Evolutionary conservation across 1,140 invertebrate species (phyloP).

Genomic region (Brachionus angularis): DNA sequence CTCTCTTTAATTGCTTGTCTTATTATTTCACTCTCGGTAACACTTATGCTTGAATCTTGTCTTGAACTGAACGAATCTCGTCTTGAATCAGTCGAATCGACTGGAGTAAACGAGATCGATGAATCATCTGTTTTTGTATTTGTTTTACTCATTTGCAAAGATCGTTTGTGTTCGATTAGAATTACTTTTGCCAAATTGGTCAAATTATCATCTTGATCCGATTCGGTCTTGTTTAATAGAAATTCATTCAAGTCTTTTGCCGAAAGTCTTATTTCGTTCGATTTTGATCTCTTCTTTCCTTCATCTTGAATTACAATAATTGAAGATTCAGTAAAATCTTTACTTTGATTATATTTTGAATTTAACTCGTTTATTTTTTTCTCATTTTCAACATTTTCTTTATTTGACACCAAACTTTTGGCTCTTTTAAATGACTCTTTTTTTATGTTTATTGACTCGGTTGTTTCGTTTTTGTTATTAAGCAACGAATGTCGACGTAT

Average conservation of each 20-base stretch:
- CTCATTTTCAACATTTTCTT: too few relatives aligned
- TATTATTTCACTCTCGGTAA: background rate
- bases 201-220: constrained; percentile 18
- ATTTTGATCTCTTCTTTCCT: background rate
- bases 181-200: constrained; percentile 38
- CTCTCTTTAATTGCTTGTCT: background rate
- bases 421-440: too few relatives aligned
- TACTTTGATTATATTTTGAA: too few relatives aligned
- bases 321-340: too few relatives aligned
- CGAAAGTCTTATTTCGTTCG: background rate
- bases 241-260: constrained; percentile 22
- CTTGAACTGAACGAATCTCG: constrained; percentile 27
- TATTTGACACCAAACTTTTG: too few relatives aligned
- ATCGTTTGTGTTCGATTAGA: constrained; percentile 29
- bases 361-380: too few relatives aligned
- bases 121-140: constrained; percentile 12
- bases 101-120: constrained; percentile 6
- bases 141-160: constrained; percentile 14
- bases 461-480: too few relatives aligned
- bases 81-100: constrained; percentile 12
- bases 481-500: too few relatives aligned
- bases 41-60: constrained; percentile 32
- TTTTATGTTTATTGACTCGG: too few relatives aligned
- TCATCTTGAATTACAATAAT: background rate
- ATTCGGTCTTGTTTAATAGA: background rate